Evolutionary conservation across 2,113 vertebrate species (phyloP).

Genomic region (Circaetus cinerascens): DNA sequence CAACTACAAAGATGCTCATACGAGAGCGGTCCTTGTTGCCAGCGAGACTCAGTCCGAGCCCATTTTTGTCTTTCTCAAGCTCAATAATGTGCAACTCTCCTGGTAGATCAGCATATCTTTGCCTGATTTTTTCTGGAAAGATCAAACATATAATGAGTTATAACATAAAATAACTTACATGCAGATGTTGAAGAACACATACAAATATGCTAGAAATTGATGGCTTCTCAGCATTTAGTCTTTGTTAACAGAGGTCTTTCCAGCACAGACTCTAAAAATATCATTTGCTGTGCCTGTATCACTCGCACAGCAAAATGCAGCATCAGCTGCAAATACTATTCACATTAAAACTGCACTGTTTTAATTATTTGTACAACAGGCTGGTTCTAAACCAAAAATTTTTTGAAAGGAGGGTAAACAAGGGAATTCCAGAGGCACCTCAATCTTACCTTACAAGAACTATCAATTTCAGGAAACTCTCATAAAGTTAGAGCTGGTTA

Average conservation of each 20-base stretch:
- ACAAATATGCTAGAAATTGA: background rate
- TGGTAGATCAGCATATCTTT: slow-evolving; percentile 89
- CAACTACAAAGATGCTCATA: slow-evolving; percentile 95
- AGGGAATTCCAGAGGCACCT: background rate
- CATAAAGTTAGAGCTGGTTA: background rate
- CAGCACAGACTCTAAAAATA: background rate
- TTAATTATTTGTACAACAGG: background rate
- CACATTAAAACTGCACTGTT: background rate
- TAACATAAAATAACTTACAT: background rate
- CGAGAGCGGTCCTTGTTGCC: slow-evolving; percentile 91
- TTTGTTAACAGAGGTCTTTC: background rate
- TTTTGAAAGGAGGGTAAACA: background rate
- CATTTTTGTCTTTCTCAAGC: slow-evolving; percentile 92
- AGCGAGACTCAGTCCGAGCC: slow-evolving; percentile 93
- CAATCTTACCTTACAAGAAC: background rate
- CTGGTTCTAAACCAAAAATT: background rate
- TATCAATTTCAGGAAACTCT: slow-evolving; percentile 9
- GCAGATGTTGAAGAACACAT: background rate
- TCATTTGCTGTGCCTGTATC: background rate
- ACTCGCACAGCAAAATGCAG: background rate
- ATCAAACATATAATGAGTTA: background rate
- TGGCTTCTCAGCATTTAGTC: background rate
- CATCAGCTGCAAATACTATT: background rate
- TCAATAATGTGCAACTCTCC: slow-evolving; percentile 93
- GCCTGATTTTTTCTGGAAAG: slow-evolving; percentile 87